phyloP scores from a whole-genome alignment of 2,797 vertebrate genomes.

The Megalops cyprinoides region DNA sequence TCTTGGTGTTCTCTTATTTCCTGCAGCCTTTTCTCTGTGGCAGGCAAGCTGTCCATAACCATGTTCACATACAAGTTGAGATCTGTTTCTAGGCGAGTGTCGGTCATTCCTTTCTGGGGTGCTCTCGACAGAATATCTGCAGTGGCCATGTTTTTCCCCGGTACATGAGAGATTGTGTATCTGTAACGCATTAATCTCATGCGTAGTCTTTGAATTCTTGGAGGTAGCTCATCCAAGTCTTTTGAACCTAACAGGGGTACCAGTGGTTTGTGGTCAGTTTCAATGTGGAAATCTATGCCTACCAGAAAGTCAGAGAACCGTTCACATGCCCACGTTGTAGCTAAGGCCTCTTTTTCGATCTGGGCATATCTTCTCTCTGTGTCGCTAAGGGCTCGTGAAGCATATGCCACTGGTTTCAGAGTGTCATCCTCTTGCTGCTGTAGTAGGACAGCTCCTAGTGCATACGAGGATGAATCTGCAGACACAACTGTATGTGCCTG shows the following conservation, averaged over 20 bases:
- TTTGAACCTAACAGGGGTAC: conserved; percentile 23
- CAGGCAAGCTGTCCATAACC: conserved; percentile 16
- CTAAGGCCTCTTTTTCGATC: neutral
- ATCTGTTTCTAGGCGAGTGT: conserved; percentile 9
- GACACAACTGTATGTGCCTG: too few species aligned
- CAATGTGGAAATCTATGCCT: neutral
- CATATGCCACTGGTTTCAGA: too few species aligned
- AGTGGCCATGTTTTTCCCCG: conserved; percentile 28
- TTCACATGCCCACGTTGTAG: conserved; percentile 13
- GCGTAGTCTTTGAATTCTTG: neutral
- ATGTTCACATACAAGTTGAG: conserved; percentile 29
- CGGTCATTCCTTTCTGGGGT: neutral
- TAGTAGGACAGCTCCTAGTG: too few species aligned
- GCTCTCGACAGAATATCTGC: conserved; percentile 31
- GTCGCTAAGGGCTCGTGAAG: too few species aligned
- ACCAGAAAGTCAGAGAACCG: conserved; percentile 35
- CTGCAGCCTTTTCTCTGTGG: conserved; percentile 8
- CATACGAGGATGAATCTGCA: too few species aligned
- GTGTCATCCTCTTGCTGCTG: too few species aligned
- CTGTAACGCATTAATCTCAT: conserved; percentile 34
- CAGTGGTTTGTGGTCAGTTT: conserved; percentile 39
- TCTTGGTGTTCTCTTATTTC: conserved; percentile 32
- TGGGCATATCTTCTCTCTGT: too few species aligned
- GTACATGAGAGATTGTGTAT: conserved; percentile 31
- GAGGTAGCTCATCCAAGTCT: conserved; percentile 31